Base-by-base conservation (phyloP, 2,888 invertebrate species). In the Cheilosia soror region DNA sequence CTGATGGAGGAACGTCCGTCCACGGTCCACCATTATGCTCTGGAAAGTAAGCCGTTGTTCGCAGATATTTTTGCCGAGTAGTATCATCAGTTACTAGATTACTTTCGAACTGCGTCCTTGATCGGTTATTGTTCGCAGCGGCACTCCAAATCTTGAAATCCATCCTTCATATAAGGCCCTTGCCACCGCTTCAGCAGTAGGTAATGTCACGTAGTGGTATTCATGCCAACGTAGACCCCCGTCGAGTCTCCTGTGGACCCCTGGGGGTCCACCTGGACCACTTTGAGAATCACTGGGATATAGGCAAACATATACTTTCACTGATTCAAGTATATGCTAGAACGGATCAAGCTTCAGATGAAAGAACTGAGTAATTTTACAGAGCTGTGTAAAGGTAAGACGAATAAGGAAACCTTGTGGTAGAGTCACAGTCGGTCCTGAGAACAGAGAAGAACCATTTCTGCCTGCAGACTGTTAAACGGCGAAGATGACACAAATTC, bases 1-100 rank as follows among this genome's bases (percentile, higher is more conserved):
- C 88, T 6, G 87, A 78, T 0, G 91, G 90, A 5, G 92, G 87
- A 4, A 76, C 60, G 5, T 87, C 86, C 0, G 82, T 37, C 55
- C 57, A 66, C 2, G 7, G 33, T 2, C 7, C 33, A 0, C 5
- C 75, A 71, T 5, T 86, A 58, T 55, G 88, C 86, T 69, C n/a
- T 1, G 62, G 47, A 2, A 9, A 9, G 33, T 33, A 33, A 33
- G 68, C 40, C 13, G 66, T 66, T n/a, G 51, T 77, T 11, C 66
- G 13, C 1, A 65, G 29, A 13, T 58, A 42, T 25, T 25, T 62
- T 62, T 55, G 33, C 49, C 63, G 20, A 51, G 27, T 37, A 63
- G 13, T 58, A 9, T 33, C 33, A 33, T 9, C 33, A 33, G 33
- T 9, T 33, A 3, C 9, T 6, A 78, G 7, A 0, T 51, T 40